Evolutionary conservation across 1,140 invertebrate species (phyloP).

Genomic region (Homalodisca vitripennis): DNA sequence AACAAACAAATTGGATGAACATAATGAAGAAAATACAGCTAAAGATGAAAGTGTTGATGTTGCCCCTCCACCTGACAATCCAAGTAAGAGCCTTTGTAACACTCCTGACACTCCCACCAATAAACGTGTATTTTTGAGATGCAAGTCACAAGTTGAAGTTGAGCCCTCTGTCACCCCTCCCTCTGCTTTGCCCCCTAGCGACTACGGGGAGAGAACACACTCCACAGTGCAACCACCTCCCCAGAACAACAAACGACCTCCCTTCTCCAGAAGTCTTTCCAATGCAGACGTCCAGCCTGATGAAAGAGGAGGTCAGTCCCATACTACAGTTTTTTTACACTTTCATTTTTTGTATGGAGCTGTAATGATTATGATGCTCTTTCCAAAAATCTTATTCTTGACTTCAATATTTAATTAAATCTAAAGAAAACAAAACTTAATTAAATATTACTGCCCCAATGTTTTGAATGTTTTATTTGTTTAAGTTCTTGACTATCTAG

Average conservation of each 20-base stretch:
- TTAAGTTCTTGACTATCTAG: too few species aligned
- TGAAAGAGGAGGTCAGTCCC: slow-evolving; percentile 72
- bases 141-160: slow-evolving; percentile 28
- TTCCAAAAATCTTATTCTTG: too few species aligned
- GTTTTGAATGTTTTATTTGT: too few species aligned
- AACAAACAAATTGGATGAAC: neutral
- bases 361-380: too few species aligned
- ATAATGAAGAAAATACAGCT: neutral
- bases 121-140: slow-evolving; percentile 20
- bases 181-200: slow-evolving; percentile 47
- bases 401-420: too few species aligned
- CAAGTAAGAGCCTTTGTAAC: neutral
- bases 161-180: slow-evolving; percentile 16
- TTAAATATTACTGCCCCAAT: too few species aligned
- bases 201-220: slow-evolving; percentile 46
- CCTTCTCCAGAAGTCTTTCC: slow-evolving; percentile 77
- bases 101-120: slow-evolving; percentile 4
- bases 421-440: too few species aligned
- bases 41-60: slow-evolving; percentile 1
- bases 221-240: slow-evolving; percentile 22
- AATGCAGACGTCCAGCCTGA: slow-evolving; percentile 77
- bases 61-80: neutral
- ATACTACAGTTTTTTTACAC: too few species aligned
- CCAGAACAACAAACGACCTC: slow-evolving; percentile 51
- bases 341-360: too few species aligned